A percentile compares a stretch with the other conserved stretches of the same genome.
Conservation (phyloP, 2,888 invertebrate genomes). For the Orthosia cruda region DNA sequence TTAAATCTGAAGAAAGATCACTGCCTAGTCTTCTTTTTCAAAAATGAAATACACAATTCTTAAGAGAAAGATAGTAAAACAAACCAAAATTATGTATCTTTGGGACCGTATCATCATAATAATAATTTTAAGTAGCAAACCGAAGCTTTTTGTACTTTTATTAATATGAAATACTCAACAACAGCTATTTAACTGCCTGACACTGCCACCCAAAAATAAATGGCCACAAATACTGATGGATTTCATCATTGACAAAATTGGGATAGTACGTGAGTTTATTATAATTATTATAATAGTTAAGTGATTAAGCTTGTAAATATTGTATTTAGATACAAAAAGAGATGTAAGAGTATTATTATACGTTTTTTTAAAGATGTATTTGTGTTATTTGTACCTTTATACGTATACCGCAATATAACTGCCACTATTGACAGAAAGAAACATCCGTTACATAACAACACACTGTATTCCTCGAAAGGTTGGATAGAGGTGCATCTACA, state of each 20-base stretch:
- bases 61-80: neutral
- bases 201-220: constrained; percentile 72
- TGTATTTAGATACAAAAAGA: constrained; percentile 90
- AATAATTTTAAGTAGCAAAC: constrained; percentile 72
- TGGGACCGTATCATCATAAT: constrained; percentile 78
- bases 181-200: constrained; percentile 75
- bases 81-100: constrained; percentile 80
- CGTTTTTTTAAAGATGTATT: constrained; percentile 77
- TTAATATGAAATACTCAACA: constrained; percentile 69
- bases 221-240: constrained; percentile 62
- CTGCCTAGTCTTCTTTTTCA: constrained; percentile 12
- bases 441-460: no score
- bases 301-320: constrained; percentile 90
- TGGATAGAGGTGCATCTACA: no score
- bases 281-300: constrained; percentile 76
- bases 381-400: constrained; percentile 22
- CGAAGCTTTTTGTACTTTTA: constrained; percentile 68
- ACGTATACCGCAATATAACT: neutral
- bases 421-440: neutral
- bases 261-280: constrained; percentile 79
- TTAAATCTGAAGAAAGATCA: constrained; percentile 32
- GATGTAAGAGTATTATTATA: constrained; percentile 90
- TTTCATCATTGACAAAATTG: constrained; percentile 57
- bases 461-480: no score
- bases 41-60: neutral